A percentile compares a stretch with the other conserved stretches of the same genome.
Conservation (phyloP, 92 coral and sea anemone species). For the Plumapathes pennacea region DNA sequence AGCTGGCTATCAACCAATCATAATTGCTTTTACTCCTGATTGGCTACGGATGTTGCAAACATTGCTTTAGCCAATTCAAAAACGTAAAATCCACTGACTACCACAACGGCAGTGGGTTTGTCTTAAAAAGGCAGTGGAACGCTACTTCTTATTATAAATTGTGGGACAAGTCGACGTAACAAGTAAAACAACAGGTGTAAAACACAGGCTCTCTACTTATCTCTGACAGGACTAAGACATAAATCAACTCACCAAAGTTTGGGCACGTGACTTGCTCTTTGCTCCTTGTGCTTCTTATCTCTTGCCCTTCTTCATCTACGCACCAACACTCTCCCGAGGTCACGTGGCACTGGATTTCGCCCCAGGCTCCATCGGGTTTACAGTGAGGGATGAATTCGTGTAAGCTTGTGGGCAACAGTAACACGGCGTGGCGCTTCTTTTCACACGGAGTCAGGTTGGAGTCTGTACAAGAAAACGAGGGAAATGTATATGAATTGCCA, state of each 20-base stretch:
- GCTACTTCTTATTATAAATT: too few species aligned
- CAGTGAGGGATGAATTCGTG: conserved; percentile 62
- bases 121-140: too few species aligned
- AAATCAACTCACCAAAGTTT: conserved; percentile 9
- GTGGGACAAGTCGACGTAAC: too few species aligned
- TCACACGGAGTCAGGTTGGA: conserved; percentile 58
- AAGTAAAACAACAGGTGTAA: too few species aligned
- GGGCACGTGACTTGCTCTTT: conserved; percentile 38
- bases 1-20: too few species aligned
- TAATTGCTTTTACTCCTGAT: too few species aligned
- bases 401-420: conserved; percentile 12
- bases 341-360: conserved; percentile 72
- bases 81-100: too few species aligned
- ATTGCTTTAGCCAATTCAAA: too few species aligned
- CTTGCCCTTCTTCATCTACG: conserved; percentile 59
- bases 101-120: too few species aligned
- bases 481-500: not conserved
- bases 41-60: too few species aligned
- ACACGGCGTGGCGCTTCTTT: conserved; percentile 38
- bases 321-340: conserved; percentile 79
- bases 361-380: conserved; percentile 85
- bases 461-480: conserved; percentile 4
- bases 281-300: conserved; percentile 55
- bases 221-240: too few species aligned
- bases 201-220: too few species aligned